Evolutionary conservation across 2,113 vertebrate species (phyloP).

Genomic region (Nothoprocta pentlandii): DNA sequence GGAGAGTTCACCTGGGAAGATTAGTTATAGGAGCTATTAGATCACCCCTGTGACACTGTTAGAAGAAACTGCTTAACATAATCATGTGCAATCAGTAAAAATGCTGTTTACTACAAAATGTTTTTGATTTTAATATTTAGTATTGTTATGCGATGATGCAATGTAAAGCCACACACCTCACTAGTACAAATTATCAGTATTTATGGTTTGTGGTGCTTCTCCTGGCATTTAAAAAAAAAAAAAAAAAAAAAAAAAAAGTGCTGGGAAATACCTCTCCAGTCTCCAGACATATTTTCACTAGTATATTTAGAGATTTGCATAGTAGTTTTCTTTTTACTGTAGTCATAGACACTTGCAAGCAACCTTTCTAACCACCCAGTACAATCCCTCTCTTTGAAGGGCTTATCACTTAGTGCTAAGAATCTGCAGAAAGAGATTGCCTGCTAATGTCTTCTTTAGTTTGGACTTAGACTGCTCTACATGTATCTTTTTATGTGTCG

Average conservation of each 20-base stretch:
- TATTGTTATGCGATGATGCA: slow-evolving; percentile 75
- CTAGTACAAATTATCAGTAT: slow-evolving; percentile 66
- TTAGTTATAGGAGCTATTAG: slow-evolving; percentile 90
- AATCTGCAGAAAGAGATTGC: not conserved
- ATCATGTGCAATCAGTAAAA: slow-evolving; percentile 99
- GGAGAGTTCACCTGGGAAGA: slow-evolving; percentile 91
- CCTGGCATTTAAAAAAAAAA: slow-evolving; percentile 33
- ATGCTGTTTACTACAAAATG: slow-evolving; percentile 91
- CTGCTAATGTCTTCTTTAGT: not conserved
- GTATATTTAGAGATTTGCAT: slow-evolving; percentile 40
- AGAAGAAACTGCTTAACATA: slow-evolving; percentile 91
- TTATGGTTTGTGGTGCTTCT: slow-evolving; percentile 71
- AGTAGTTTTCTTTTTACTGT: slow-evolving; percentile 7
- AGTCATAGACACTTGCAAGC: not conserved
- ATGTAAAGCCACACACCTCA: slow-evolving; percentile 69
- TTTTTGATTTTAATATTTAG: slow-evolving; percentile 82
- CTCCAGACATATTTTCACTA: slow-evolving; percentile 56
- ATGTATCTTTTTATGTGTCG: not conserved
- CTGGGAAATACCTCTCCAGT: slow-evolving; percentile 59
- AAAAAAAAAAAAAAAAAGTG: slow-evolving; percentile 52
- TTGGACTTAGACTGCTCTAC: not conserved
- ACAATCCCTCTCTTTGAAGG: not conserved
- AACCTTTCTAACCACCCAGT: not conserved
- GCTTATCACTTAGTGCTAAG: not conserved
- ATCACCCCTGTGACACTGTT: slow-evolving; percentile 90